Conservation (phyloP, 2,888 invertebrate genomes). For the Drosophila nr. perissopoda region DNA sequence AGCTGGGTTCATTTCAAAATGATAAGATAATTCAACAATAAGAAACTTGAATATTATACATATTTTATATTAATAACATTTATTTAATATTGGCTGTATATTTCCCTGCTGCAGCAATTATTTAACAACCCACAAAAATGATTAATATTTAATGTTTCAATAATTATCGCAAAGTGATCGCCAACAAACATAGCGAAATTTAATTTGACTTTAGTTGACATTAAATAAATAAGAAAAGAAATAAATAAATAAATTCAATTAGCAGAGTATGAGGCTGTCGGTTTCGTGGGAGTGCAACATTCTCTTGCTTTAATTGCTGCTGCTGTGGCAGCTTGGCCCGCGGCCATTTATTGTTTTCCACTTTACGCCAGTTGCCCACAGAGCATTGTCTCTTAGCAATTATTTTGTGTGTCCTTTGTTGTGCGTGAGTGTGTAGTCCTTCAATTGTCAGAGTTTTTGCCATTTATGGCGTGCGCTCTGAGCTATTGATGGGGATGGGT, state of each 20-base stretch:
- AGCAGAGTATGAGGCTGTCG: not conserved
- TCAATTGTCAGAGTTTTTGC: slow-evolving; percentile 52
- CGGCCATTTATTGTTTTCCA: slow-evolving; percentile 80
- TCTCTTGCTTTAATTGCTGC: slow-evolving; percentile 3
- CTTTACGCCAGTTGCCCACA: slow-evolving; percentile 66
- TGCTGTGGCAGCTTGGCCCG: slow-evolving; percentile 40
- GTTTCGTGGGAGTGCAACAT: not conserved
- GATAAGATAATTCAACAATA: not conserved
- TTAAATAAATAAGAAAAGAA: too few species aligned
- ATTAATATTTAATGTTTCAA: not conserved
- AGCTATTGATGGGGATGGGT: slow-evolving; percentile 53
- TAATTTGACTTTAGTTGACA: too few species aligned
- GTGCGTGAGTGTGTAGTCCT: slow-evolving; percentile 46
- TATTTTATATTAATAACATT: not conserved
- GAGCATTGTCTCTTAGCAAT: slow-evolving; percentile 44
- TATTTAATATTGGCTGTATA: not conserved
- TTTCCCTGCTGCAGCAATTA: not conserved
- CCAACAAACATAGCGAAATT: too few species aligned
- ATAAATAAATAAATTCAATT: too few species aligned
- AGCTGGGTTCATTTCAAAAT: not conserved
- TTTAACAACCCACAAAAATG: not conserved
- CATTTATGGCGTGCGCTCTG: slow-evolving; percentile 52
- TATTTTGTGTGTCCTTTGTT: slow-evolving; percentile 46
- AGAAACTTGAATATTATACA: not conserved
- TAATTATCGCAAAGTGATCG: not conserved